Evolutionary conservation across 2,113 vertebrate species (phyloP).

Genomic region (Semicossyphus pulcher): DNA sequence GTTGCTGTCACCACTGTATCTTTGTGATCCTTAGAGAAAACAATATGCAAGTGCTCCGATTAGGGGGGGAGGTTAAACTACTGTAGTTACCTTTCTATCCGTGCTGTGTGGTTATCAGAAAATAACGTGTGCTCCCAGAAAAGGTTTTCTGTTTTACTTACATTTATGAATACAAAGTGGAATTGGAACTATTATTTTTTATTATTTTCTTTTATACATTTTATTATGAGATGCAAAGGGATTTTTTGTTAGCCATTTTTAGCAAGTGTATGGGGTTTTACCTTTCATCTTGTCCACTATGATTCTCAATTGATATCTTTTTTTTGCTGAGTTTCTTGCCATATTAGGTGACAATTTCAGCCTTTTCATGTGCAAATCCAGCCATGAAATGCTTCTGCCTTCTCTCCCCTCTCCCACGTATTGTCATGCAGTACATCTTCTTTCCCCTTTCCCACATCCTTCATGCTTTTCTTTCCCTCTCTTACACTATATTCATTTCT

Average conservation of each 20-base stretch:
- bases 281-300: neutral
- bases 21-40: too few relatives aligned
- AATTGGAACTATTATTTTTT: neutral
- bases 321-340: too few relatives aligned
- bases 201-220: neutral
- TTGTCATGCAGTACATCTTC: slow-evolving; percentile 12
- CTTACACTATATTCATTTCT: slow-evolving; percentile 38
- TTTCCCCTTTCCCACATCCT: slow-evolving; percentile 23
- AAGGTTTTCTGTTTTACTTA: too few relatives aligned
- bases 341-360: neutral
- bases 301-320: neutral
- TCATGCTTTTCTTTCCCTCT: slow-evolving; percentile 3
- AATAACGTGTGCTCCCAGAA: too few relatives aligned
- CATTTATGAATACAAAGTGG: neutral
- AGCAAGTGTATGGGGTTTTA: neutral
- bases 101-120: too few relatives aligned
- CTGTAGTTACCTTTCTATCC: too few relatives aligned
- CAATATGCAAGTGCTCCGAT: too few relatives aligned
- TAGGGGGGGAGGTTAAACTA: too few relatives aligned
- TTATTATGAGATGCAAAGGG: neutral
- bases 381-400: neutral
- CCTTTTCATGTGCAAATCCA: slow-evolving; percentile 42
- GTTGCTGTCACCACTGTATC: too few relatives aligned
- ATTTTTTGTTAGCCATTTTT: neutral
- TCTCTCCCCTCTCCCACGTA: neutral